phyloP scores from a whole-genome alignment of 2,797 vertebrate species.

The Argentina silus region DNA sequence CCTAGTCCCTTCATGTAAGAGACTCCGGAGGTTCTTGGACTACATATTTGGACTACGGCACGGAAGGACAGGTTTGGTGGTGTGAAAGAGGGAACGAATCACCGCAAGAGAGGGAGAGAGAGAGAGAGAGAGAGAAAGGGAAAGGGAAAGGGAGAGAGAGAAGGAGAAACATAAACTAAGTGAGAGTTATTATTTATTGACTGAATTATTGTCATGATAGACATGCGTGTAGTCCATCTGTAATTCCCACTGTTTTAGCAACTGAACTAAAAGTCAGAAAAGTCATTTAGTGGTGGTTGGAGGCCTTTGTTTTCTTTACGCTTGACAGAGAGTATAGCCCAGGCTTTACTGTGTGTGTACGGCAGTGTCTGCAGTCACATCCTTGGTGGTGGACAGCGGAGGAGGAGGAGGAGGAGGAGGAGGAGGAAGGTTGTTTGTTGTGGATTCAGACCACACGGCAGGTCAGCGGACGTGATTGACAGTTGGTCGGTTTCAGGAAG shows the following conservation, averaged over 20 bases:
- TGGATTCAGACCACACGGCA: slow-evolving; percentile 44
- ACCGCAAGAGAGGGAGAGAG: slow-evolving; percentile 28
- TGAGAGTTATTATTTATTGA: too few species aligned
- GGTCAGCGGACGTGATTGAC: slow-evolving; percentile 27
- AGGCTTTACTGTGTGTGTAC: background rate
- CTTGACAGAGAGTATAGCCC: slow-evolving; percentile 14
- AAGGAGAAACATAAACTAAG: slow-evolving; percentile 29
- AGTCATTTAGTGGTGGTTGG: background rate
- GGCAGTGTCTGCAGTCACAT: slow-evolving; percentile 10
- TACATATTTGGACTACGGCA: slow-evolving; percentile 18
- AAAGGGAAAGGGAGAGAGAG: slow-evolving; percentile 23
- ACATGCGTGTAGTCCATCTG: background rate
- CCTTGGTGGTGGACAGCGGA: slow-evolving; percentile 36
- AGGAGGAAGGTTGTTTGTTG: too few species aligned
- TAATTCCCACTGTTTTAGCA: background rate
- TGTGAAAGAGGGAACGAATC: slow-evolving; percentile 25
- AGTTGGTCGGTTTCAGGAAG: slow-evolving; percentile 30
- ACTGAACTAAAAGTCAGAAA: background rate
- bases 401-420: slow-evolving; percentile 5
- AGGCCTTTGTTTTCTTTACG: background rate
- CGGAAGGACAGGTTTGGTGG: slow-evolving; percentile 35
- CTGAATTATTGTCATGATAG: background rate
- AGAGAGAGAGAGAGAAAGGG: slow-evolving; percentile 31
- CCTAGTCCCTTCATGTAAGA: background rate
- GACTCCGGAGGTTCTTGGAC: slow-evolving; percentile 27